A percentile compares a stretch with the other conserved stretches of the same genome.
These are phyloP conservation scores for Naja naja DNA, from an alignment of 2,113 vertebrate species.

Conservation along the genomic window DNA sequence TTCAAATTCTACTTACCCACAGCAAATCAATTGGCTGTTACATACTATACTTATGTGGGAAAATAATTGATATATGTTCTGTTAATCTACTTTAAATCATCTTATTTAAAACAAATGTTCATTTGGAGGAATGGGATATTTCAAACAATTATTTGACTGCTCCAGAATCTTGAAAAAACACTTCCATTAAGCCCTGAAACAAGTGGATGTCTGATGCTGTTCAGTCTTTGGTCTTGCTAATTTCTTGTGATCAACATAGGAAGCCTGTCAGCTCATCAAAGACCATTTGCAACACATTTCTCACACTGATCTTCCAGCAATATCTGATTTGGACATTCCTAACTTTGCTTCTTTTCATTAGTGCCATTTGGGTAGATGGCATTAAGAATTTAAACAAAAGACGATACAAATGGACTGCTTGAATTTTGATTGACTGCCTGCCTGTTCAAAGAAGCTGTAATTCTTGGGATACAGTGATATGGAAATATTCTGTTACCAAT, in stretches of 20 bases:
- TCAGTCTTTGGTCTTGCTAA: neutral
- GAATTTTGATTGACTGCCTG: neutral
- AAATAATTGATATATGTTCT: neutral
- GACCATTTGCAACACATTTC: neutral
- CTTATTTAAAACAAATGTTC: neutral
- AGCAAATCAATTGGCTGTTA: neutral
- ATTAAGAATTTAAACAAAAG: neutral
- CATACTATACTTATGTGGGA: no score
- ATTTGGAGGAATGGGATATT: neutral
- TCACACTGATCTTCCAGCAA: neutral
- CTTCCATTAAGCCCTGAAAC: neutral
- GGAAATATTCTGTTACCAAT: neutral
- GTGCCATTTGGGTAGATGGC: neutral
- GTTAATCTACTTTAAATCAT: neutral
- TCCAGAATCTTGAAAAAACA: conserved; percentile 10
- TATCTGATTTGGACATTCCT: neutral
- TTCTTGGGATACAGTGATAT: neutral
- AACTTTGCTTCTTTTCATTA: neutral
- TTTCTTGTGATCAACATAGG: neutral
- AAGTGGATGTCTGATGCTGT: neutral
- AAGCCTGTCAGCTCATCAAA: neutral
- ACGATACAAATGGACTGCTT: neutral
- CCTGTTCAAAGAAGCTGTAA: neutral
- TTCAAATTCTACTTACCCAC: neutral
- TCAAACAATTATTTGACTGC: neutral